Evolutionary conservation across 2,797 vertebrate genomes (phyloP).

Genomic region (Gymnoscopelus braueri): DNA sequence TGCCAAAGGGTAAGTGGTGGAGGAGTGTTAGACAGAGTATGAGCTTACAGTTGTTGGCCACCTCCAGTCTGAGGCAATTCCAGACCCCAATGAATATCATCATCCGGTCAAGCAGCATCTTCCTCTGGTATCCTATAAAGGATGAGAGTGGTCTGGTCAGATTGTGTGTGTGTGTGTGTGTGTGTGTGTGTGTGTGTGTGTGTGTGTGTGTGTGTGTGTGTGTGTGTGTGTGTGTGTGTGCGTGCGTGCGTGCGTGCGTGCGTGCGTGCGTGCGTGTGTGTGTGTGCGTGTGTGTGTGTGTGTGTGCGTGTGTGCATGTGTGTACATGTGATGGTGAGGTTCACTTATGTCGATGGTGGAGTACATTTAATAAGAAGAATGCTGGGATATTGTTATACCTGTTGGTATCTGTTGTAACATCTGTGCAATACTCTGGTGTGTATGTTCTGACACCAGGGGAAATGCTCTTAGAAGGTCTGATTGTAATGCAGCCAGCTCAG

Average conservation of each 20-base stretch:
- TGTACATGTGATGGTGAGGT: no score
- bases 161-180: not conserved
- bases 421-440: constrained; percentile 50
- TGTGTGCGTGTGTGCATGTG: not conserved
- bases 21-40: no score
- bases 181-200: not conserved
- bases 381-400: constrained; percentile 51
- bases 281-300: not conserved
- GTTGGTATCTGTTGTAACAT: constrained; percentile 69
- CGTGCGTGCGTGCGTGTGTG: not conserved
- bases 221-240: not conserved
- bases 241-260: not conserved
- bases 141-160: not conserved
- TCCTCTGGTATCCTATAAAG: constrained; percentile 68
- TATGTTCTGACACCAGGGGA: constrained; percentile 34
- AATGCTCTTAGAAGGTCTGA: constrained; percentile 71
- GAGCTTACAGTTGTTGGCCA: constrained; percentile 73
- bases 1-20: no score
- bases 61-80: constrained; percentile 75
- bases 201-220: not conserved
- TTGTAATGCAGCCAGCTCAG: constrained; percentile 74
- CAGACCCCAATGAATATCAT: constrained; percentile 72
- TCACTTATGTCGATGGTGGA: not conserved
- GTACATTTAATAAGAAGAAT: not conserved
- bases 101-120: constrained; percentile 62